Evolutionary conservation across 2,888 invertebrate genomes (phyloP).

Genomic region (Microdon myrmicae): DNA sequence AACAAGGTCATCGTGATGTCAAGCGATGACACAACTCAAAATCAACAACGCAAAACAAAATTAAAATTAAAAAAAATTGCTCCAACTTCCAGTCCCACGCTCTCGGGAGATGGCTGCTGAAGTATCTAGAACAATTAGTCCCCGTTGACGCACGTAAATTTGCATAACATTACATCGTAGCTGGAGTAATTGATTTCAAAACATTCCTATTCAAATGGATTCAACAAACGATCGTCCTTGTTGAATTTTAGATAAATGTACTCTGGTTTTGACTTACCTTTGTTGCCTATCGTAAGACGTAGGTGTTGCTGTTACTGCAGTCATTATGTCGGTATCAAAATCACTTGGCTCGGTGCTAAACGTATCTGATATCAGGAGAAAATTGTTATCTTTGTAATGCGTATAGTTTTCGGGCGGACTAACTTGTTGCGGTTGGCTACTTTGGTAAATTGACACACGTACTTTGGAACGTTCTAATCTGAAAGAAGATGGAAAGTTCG

Average conservation of each 20-base stretch:
- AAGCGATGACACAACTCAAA: conserved; percentile 34
- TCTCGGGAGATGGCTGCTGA: conserved; percentile 16
- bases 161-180: background rate
- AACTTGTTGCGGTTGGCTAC: conserved; percentile 79
- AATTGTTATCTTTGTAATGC: conserved; percentile 59
- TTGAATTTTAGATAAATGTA: background rate
- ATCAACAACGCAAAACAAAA: conserved; percentile 11
- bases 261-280: conserved; percentile 57
- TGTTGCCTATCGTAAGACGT: conserved; percentile 65
- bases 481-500: conserved; percentile 65
- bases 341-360: conserved; percentile 62
- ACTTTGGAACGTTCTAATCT: conserved; percentile 83
- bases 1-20: conserved; percentile 47
- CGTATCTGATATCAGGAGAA: conserved; percentile 55
- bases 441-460: conserved; percentile 85
- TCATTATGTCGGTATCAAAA: conserved; percentile 60
- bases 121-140: too few relatives aligned
- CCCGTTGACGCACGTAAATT: too few relatives aligned
- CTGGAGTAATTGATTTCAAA: background rate
- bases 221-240: background rate
- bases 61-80: conserved; percentile 18
- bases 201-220: conserved; percentile 2
- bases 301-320: conserved; percentile 60
- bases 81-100: conserved; percentile 5
- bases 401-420: conserved; percentile 70